Percentiles rank a stretch among this genome's conserved stretches.
phyloP scores from a whole-genome alignment of 2,797 vertebrate genomes.

The Iguana delicatissima region DNA sequence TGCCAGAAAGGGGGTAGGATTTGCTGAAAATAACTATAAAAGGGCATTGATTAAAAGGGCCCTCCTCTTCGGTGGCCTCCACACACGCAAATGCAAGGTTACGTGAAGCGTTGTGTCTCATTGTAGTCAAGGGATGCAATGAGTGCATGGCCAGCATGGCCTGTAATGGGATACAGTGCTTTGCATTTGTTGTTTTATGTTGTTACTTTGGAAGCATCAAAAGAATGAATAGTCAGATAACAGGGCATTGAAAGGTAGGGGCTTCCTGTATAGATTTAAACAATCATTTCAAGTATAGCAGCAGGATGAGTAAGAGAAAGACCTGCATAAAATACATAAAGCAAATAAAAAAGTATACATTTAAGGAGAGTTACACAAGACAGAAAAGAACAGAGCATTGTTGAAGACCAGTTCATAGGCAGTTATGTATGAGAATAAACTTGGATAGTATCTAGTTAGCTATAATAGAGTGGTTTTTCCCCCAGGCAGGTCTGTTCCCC shows the following conservation, averaged over 20 bases:
- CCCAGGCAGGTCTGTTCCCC: constrained; percentile 35
- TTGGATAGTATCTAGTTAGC: neutral
- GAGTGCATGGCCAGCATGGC: no score
- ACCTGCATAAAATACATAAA: neutral
- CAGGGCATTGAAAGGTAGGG: no score
- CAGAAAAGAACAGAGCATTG: neutral
- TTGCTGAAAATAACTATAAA: neutral
- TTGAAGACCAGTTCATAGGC: neutral
- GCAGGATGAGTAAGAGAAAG: neutral
- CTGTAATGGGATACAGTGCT: no score
- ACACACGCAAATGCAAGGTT: no score
- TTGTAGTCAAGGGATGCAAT: no score
- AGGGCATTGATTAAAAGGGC: neutral
- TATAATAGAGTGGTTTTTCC: constrained; percentile 39
- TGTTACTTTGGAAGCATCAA: no score
- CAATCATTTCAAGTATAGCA: neutral
- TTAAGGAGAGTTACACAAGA: neutral
- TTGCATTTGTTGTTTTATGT: no score
- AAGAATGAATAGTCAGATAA: no score
- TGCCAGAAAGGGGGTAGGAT: neutral
- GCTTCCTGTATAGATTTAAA: no score
- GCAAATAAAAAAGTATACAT: neutral
- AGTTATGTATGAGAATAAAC: neutral
- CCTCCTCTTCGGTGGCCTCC: no score
- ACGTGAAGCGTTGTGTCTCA: no score